phyloP scores from a whole-genome alignment of 2,113 vertebrate species.

The Eurystomus gularis region DNA sequence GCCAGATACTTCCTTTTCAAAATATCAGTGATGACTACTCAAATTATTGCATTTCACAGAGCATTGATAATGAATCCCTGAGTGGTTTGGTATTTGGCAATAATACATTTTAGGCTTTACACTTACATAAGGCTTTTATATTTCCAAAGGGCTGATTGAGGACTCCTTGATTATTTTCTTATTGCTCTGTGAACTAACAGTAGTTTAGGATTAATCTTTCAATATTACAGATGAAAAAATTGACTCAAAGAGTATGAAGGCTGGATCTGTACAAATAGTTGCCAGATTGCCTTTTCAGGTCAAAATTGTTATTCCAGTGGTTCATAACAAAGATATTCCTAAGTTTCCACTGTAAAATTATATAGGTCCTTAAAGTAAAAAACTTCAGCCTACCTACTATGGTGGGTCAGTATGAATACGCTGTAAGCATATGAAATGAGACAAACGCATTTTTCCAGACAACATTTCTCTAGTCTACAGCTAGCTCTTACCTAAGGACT shows the following conservation, averaged over 20 bases:
- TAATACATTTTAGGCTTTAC: not conserved
- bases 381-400: not conserved
- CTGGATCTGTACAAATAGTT: not conserved
- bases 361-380: not conserved
- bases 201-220: not conserved
- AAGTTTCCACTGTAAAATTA: not conserved
- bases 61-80: not conserved
- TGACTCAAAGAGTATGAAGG: accelerated
- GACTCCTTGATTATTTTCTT: not conserved
- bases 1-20: not conserved
- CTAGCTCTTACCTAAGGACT: not conserved
- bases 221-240: not conserved
- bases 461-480: not conserved
- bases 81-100: not conserved
- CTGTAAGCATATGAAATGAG: not conserved
- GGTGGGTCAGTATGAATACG: not conserved
- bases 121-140: not conserved
- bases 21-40: not conserved
- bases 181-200: not conserved
- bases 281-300: not conserved
- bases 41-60: not conserved
- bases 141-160: not conserved
- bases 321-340: not conserved
- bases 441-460: not conserved
- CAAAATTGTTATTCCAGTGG: not conserved